A percentile compares a stretch with the other conserved stretches of the same genome.
Evolutionary conservation across 2,888 invertebrate genomes (phyloP).

Genomic region (Heliothis peltigera): DNA sequence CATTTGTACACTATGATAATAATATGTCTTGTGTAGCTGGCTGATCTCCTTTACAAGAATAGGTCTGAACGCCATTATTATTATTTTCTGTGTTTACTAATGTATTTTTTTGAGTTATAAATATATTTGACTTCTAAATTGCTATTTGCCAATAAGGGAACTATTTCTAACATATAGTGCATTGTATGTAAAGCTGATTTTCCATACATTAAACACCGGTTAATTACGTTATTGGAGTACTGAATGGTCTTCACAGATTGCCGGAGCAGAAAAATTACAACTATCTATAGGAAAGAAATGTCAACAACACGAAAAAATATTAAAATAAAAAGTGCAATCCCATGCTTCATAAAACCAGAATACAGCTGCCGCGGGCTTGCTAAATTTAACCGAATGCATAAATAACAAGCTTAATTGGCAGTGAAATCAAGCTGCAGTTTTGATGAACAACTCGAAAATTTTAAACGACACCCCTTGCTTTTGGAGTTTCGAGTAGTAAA

Average conservation of each 20-base stretch:
- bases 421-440: slow-evolving; percentile 83
- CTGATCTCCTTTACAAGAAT: no score
- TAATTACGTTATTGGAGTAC: neutral
- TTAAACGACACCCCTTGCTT: slow-evolving; percentile 61
- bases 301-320: neutral
- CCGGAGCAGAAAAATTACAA: neutral
- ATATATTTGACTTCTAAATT: no score
- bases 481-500: slow-evolving; percentile 29
- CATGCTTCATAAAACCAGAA: slow-evolving; percentile 62
- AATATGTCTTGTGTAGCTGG: no score
- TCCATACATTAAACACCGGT: neutral
- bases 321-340: neutral
- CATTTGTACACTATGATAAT: no score
- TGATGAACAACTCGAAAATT: slow-evolving; percentile 80
- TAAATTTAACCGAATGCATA: slow-evolving; percentile 83
- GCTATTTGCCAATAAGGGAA: no score
- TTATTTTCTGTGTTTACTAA: no score
- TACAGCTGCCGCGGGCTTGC: slow-evolving; percentile 65
- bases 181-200: neutral
- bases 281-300: no score
- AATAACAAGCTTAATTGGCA: slow-evolving; percentile 86
- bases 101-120: no score
- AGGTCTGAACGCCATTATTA: no score
- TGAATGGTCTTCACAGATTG: neutral
- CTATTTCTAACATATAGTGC: no score